Evolutionary conservation across 2,888 invertebrate genomes (phyloP), one percentile per base, ranked within the genome.

Genomic region (Branchellion lobata): DNA sequence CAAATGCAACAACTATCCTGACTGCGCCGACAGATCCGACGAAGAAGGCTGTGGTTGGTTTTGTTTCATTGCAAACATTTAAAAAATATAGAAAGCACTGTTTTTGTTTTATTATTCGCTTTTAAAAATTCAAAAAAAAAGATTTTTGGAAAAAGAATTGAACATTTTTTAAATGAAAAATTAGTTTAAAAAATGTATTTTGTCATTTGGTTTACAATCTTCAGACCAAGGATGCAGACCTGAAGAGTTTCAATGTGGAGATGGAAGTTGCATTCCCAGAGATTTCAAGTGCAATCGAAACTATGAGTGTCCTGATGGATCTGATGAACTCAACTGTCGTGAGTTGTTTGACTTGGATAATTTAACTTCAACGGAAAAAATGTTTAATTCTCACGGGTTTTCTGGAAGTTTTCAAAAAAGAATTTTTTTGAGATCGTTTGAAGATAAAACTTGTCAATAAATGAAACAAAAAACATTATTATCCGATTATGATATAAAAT

Each of bases 231-330:
- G 11, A 31, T 69, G 69, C 69, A 34, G 34, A 27, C 31, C n/a
- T 14, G 47, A 31, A 5, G 53, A 85, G 82, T 86, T 85, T 81
- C 82, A 79, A 51, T 87, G 87, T 83, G 81, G 88, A 80, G 91
- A 91, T 85, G 90, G 91, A n/a, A 87, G 88, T 81, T 95, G 94
- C 90, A 92, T 95, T 87, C 92, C 92, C 83, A 90, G 90, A 87
- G 89, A 90, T 84, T 91, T 92, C 86, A 92, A 92, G 87, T 94
- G 95, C 90, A 94, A 95, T 91, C 93, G 93, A 90, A 81, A 82
- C 0, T 80, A 83, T 11, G 91, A 93, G 81, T 93, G 92, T 84
- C 84, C 87, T 14, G 93, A 93, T 84, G 89, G 90, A 24, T 90
- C 91, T 1, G 93, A 93, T 84, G 93, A 93, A 86, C 86, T 82